A percentile compares a stretch with the other conserved stretches of the same genome.
phyloP scores from a whole-genome alignment of 1,140 invertebrate species.

The Luehdorfia chinensis region DNA sequence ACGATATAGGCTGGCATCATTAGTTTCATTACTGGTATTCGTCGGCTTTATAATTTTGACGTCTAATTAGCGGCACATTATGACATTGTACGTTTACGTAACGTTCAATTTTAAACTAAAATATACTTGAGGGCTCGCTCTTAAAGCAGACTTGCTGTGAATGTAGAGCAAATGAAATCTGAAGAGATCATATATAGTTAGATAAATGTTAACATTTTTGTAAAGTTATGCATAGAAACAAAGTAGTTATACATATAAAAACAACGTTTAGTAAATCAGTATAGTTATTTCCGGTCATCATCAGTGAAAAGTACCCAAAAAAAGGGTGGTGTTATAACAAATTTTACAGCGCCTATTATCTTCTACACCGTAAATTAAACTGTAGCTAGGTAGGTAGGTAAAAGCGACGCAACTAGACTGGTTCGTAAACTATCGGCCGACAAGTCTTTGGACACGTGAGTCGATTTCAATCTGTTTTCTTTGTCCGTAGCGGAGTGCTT shows the following conservation, averaged over 20 bases:
- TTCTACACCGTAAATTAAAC: constrained; percentile 71
- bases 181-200: too few relatives aligned
- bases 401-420: constrained; percentile 26
- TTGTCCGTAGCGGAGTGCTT: constrained; percentile 41
- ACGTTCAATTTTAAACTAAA: too few relatives aligned
- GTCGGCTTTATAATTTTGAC: neutral
- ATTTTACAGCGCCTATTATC: constrained; percentile 67
- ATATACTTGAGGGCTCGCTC: too few relatives aligned
- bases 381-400: constrained; percentile 42
- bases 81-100: too few relatives aligned
- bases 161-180: too few relatives aligned
- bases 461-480: constrained; percentile 64
- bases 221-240: too few relatives aligned
- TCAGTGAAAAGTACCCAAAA: constrained; percentile 34
- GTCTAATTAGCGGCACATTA: too few relatives aligned
- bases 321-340: constrained; percentile 51
- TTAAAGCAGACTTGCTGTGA: too few relatives aligned
- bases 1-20: neutral
- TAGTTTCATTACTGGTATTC: neutral
- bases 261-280: too few relatives aligned
- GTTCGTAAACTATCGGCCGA: constrained; percentile 25
- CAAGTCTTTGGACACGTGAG: constrained; percentile 27
- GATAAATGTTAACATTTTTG: too few relatives aligned
- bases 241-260: too few relatives aligned
- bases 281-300: constrained; percentile 18